These are phyloP conservation scores for Elaeidobius kamerunicus DNA, from an alignment of 2,888 invertebrate genomes.

Conservation along the genomic window DNA sequence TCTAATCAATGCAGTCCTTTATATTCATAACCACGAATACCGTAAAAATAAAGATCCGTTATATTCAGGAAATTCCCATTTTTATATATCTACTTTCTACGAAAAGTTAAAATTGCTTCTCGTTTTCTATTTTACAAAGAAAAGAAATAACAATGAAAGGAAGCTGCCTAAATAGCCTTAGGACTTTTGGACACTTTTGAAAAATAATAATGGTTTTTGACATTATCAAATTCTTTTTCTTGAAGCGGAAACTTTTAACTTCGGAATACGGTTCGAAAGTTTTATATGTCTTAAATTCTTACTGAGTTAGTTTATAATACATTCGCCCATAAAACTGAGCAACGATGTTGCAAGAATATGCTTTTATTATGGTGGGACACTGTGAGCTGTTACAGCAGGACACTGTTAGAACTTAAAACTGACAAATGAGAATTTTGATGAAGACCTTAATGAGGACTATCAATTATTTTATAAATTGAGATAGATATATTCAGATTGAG, in stretches of 20 bases:
- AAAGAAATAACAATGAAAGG: conserved; percentile 20
- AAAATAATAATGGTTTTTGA: conserved; percentile 11
- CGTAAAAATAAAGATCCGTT: conserved; percentile 15
- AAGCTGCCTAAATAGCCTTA: conserved; percentile 14
- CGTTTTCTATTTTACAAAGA: conserved; percentile 14
- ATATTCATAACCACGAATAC: conserved; percentile 9
- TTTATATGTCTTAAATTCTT: neutral
- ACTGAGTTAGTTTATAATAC: neutral
- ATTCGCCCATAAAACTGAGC: no score
- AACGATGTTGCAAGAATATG: no score
- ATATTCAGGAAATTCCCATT: conserved; percentile 15
- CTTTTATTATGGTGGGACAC: no score
- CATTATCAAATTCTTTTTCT: conserved; percentile 14
- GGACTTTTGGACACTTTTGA: conserved; percentile 18
- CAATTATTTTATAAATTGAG: no score
- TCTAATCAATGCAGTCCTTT: conserved; percentile 18
- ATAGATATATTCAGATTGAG: no score
- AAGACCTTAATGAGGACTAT: no score
- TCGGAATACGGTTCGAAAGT: conserved; percentile 7
- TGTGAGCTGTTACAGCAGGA: no score
- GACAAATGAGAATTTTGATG: no score
- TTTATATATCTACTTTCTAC: conserved; percentile 16
- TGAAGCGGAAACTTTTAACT: neutral
- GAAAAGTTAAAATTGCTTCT: conserved; percentile 19
- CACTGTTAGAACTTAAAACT: no score